Conservation (phyloP, 1,140 invertebrate genomes). For the Lucilia sericata region DNA sequence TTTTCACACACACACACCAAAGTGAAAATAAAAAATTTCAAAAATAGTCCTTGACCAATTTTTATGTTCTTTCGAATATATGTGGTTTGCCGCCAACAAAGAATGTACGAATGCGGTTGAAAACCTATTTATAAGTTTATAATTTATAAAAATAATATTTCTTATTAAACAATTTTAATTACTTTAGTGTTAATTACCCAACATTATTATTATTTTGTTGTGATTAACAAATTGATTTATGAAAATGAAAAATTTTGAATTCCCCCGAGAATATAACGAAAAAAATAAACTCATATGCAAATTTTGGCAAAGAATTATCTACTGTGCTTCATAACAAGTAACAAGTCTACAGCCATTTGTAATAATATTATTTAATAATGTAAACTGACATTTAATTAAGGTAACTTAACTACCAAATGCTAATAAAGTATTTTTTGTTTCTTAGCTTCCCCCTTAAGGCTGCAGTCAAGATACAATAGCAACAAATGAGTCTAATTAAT, state of each 20-base stretch:
- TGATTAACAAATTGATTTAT: conserved; percentile 67
- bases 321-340: no score
- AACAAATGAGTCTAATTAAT: conserved; percentile 66
- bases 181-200: conserved; percentile 5
- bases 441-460: not conserved
- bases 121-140: no score
- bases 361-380: conserved; percentile 29
- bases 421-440: conserved; percentile 30
- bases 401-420: conserved; percentile 55
- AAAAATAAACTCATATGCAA: conserved; percentile 29
- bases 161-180: not conserved
- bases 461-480: not conserved
- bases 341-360: not conserved
- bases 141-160: not conserved
- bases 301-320: not conserved
- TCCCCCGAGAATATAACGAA: not conserved
- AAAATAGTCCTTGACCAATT: conserved; percentile 34
- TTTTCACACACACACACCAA: not conserved
- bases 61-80: conserved; percentile 2
- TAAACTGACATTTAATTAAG: conserved; percentile 65
- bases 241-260: conserved; percentile 54
- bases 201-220: conserved; percentile 44
- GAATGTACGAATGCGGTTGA: no score
- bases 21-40: not conserved
- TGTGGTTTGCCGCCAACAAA: not conserved